Base-by-base conservation (phyloP, 1,140 invertebrate genomes). In the Melitaea cinxia region DNA sequence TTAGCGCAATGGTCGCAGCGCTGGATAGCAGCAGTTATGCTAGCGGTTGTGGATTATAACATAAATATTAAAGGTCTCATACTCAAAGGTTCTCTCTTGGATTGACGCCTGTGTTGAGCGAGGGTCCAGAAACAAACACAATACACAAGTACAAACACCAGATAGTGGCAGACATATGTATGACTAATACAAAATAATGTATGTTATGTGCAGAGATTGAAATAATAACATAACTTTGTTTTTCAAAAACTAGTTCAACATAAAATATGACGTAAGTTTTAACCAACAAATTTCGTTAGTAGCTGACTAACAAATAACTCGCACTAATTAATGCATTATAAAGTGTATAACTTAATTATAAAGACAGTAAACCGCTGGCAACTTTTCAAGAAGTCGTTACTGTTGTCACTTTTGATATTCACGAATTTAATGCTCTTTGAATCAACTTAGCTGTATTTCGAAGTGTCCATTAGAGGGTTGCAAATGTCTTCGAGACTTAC, bases 381-480 rank as follows among this genome's bases (percentile, higher is more conserved):
- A 59, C 56, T 66, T 66, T 66, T 66, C 60, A 55, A 60, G 42
- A 59, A 55, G 37, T 45, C 64, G 35, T 55, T 54, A 66, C 64
- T 56, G 64, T 66, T 55, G 37, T 55, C 64, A 60, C 56, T 66
- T 47, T 59, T 54, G 33, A 55, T 59, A 66, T 64, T 64, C 56
- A 28, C 39, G 57, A 55, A 35, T 66, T 66, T 66, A 66, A 66
- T 60, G 64, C 37, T 60, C 64, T 60, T 66, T 60, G 64, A 66
- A 66, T 66, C 64, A 66, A 66, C 64, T 66, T 59, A 60, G 55
- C 56, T 39, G 50, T 66, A 66, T 60, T 66, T 60, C 58, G 56
- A 57, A 66, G 50, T 66, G 64, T 66, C 64, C 64, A 66, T 66
- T 66, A 66, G 64, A 66, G 49, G 64, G 59, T 66, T 24, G 55